These are phyloP conservation scores for Terrapene triunguis DNA, from an alignment of 2,113 vertebrate genomes.

Conservation along the genomic window DNA sequence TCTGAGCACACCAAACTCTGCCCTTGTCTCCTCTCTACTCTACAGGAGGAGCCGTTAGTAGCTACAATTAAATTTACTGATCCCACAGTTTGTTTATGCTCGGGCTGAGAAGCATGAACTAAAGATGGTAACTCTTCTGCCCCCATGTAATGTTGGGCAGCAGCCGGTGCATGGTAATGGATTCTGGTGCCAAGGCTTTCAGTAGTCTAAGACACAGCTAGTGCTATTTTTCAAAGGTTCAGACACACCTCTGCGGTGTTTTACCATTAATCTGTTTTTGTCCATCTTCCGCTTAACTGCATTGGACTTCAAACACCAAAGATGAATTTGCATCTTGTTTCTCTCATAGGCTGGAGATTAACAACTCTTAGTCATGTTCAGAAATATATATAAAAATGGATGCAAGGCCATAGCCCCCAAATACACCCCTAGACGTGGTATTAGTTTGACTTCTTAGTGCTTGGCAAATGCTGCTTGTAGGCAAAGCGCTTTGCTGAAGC, in stretches of 20 bases:
- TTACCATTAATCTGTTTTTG: not conserved
- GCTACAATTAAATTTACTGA: not conserved
- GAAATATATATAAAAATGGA: fast-evolving
- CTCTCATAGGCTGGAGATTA: not conserved
- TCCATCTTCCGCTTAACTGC: not conserved
- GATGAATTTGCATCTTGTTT: not conserved
- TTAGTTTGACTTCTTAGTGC: not conserved
- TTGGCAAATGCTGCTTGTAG: not conserved
- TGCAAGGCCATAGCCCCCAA: not conserved
- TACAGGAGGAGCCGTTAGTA: not conserved
- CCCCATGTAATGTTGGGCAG: fast-evolving
- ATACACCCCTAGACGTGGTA: not conserved
- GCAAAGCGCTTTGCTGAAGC: not conserved
- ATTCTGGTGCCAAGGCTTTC: not conserved
- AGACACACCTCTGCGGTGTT: not conserved
- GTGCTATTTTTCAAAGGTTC: not conserved
- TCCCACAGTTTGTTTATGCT: not conserved
- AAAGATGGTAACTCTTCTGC: not conserved
- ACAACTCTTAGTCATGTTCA: not conserved
- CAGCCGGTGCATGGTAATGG: fast-evolving
- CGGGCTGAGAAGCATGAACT: not conserved
- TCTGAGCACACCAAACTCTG: not conserved
- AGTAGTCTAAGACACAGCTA: not conserved
- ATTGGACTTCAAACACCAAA: not conserved
- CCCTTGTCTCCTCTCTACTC: not conserved